These are phyloP conservation scores for Eufriesea mexicana DNA, from an alignment of 1,140 invertebrate species.

Conservation along the genomic window DNA sequence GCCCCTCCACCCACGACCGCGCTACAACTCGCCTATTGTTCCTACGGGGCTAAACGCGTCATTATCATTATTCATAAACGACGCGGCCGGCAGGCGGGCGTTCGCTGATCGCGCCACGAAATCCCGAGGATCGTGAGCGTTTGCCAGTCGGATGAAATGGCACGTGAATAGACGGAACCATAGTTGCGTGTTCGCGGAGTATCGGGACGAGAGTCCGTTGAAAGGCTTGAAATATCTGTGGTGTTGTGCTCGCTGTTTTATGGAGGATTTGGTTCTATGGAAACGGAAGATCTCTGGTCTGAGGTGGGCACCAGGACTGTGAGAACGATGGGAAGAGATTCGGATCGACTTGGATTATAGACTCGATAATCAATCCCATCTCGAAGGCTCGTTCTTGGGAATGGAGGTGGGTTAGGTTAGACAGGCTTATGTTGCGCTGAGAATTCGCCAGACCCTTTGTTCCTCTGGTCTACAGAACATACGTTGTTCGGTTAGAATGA, in stretches of 20 bases:
- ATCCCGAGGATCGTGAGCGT: not conserved
- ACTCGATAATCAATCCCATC: no score
- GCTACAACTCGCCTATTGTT: slow-evolving; percentile 68
- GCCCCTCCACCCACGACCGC: slow-evolving; percentile 46
- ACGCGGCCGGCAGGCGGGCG: slow-evolving; percentile 53
- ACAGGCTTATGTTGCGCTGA: no score
- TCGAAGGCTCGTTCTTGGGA: no score
- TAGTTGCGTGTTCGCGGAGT: slow-evolving; percentile 2
- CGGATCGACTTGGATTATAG: no score
- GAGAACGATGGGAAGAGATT: no score
- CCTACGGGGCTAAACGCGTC: slow-evolving; percentile 62
- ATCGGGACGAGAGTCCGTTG: not conserved
- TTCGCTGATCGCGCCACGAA: slow-evolving; percentile 20
- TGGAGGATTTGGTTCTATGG: not conserved
- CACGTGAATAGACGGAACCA: not conserved
- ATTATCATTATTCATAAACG: slow-evolving; percentile 71
- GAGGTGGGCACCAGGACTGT: no score
- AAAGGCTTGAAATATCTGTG: not conserved
- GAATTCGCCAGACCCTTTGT: no score
- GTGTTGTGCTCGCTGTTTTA: not conserved
- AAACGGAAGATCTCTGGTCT: not conserved
- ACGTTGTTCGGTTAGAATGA: no score
- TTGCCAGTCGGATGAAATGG: not conserved
- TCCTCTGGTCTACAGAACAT: no score
- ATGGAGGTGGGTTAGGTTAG: no score